Evolutionary conservation across 2,113 vertebrate species (phyloP).

Genomic region (Pseudorhombus dupliciocellatus): DNA sequence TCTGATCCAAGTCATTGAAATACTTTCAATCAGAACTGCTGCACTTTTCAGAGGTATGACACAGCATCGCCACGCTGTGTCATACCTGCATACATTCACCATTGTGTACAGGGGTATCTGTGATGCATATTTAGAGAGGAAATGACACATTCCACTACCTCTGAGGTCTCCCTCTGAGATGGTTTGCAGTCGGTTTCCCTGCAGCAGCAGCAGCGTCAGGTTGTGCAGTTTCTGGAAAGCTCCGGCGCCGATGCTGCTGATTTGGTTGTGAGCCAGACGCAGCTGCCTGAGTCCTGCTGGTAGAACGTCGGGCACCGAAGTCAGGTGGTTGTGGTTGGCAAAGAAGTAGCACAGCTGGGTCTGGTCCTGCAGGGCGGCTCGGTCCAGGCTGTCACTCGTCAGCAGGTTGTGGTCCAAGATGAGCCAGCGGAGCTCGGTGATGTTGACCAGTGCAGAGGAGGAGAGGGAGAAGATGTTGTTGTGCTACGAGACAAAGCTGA

Average conservation of each 20-base stretch:
- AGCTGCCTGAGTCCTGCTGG: constrained; percentile 78
- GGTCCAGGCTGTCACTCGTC: constrained; percentile 58
- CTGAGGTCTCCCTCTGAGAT: constrained; percentile 70
- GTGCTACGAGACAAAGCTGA: too few species aligned
- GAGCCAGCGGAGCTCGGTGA: constrained; percentile 77
- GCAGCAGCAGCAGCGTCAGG: constrained; percentile 79
- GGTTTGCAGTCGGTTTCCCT: constrained; percentile 78
- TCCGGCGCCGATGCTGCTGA: constrained; percentile 67
- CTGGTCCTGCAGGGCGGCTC: constrained; percentile 64
- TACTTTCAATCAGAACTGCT: too few species aligned
- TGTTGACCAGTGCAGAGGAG: constrained; percentile 63
- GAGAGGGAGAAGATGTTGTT: constrained; percentile 76
- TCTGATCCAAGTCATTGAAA: too few species aligned
- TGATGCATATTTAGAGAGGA: constrained; percentile 15
- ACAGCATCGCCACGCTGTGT: background rate
- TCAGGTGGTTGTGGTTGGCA: constrained; percentile 79
- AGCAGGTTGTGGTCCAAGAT: constrained; percentile 81
- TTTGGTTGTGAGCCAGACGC: constrained; percentile 79
- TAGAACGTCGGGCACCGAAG: constrained; percentile 67
- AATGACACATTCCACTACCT: constrained; percentile 58
- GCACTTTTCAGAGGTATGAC: too few species aligned
- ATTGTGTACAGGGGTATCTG: background rate
- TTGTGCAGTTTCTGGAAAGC: constrained; percentile 71
- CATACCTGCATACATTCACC: background rate
- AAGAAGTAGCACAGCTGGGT: constrained; percentile 75